phyloP scores from a whole-genome alignment of 1,140 invertebrate genomes.

The Drosophila sproati region DNA sequence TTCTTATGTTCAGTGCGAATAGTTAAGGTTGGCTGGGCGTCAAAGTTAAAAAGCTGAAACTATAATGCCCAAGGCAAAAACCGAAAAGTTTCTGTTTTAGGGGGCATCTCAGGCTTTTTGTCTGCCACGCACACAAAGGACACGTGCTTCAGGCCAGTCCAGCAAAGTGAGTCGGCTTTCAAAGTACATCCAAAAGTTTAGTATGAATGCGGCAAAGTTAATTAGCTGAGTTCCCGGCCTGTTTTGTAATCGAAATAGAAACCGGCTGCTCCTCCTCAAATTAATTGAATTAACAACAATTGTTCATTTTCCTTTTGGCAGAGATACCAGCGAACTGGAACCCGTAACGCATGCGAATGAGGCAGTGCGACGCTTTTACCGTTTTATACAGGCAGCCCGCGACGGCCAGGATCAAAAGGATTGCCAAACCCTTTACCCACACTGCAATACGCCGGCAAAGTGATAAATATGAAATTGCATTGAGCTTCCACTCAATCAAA shows the following conservation, averaged over 20 bases:
- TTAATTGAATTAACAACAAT: conserved; percentile 64
- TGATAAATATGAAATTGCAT: conserved; percentile 24
- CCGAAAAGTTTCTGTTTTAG: background rate
- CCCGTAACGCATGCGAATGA: conserved; percentile 87
- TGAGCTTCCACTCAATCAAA: conserved; percentile 30
- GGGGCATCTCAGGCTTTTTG: background rate
- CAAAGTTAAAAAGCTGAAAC: conserved; percentile 1
- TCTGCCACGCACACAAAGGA: conserved; percentile 3
- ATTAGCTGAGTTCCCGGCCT: conserved; percentile 63
- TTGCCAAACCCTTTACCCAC: conserved; percentile 88
- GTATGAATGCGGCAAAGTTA: conserved; percentile 56
- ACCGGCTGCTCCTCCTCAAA: conserved; percentile 45
- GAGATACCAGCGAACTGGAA: conserved; percentile 87
- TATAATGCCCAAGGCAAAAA: conserved; percentile 4
- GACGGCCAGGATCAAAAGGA: conserved; percentile 92
- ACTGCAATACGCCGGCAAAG: conserved; percentile 85
- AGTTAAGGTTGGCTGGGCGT: background rate
- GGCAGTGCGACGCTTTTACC: conserved; percentile 91
- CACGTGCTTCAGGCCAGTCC: conserved; percentile 2
- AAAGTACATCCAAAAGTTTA: conserved; percentile 43
- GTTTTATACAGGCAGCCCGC: conserved; percentile 91
- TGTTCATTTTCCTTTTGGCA: conserved; percentile 42
- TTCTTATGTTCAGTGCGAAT: background rate
- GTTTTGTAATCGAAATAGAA: background rate
- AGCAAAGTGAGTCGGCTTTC: conserved; percentile 18